Base-by-base conservation (phyloP, 2,888 invertebrate genomes). In the Cyaniris semiargus region DNA sequence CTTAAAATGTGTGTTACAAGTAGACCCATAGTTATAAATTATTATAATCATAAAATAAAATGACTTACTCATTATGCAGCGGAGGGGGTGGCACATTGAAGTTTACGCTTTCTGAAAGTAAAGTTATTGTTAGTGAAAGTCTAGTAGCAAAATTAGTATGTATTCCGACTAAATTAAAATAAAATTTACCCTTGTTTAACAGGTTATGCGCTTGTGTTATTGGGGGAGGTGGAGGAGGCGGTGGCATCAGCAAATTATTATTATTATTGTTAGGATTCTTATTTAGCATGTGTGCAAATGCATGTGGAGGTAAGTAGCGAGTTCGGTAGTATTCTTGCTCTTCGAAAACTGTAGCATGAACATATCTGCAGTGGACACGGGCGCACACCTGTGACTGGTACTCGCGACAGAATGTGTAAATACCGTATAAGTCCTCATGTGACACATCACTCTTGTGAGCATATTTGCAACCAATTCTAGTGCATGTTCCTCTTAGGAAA, bases 291-390 rank as follows among this genome's bases (percentile, higher is more conserved):
- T 91, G 90, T 1, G 83, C 83, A 10, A 86, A 60, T 0, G 87
- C 82, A 76, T 89, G 87, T 0, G 87, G 84, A 0, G 92, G 92
- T 70, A 92, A 81, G 53, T 80, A 82, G 0, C 87, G 89, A 0
- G 90, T 89, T 56, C 90, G 81, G 58, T 86, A 89, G 77, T 87
- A 91, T 23, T 84, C 79, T 56, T 89, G 88, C 58, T 91, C 89
- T 77, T 91, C 90, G 80, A 89, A 90, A 0, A 91, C 88, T 0
- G 87, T 83, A 0, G 91, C 91, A 79, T 91, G 92, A 0, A 90
- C 89, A 80, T 87, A 91, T 79, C 85, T 89, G 79, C 91, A 91
- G n/a, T 85, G 84, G 0, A 86, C 83, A 48, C 81, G 82, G 0
- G 81, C 86, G 76, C 92, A 92, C 0, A 82, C 82, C 0, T 82